Evolutionary conservation across 2,797 vertebrate genomes (phyloP).

Genomic region (Tadarida brasiliensis): DNA sequence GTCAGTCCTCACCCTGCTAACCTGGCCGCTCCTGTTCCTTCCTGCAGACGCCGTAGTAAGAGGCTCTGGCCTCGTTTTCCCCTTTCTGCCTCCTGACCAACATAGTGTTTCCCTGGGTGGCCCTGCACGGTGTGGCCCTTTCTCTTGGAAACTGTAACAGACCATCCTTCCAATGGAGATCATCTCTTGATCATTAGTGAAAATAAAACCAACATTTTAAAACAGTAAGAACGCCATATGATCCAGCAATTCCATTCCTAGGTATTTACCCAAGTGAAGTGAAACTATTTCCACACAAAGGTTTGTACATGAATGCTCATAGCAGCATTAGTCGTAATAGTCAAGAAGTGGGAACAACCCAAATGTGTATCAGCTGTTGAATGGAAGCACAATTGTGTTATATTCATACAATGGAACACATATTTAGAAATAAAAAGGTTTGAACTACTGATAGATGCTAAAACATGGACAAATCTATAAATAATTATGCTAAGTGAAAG

Average conservation of each 20-base stretch:
- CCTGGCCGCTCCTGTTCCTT: background rate
- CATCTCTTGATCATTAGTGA: background rate
- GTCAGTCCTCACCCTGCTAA: background rate
- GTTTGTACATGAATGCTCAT: background rate
- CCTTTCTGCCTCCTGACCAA: background rate
- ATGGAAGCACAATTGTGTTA: background rate
- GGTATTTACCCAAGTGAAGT: background rate
- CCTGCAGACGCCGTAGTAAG: background rate
- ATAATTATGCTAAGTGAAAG: background rate
- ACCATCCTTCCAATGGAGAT: background rate
- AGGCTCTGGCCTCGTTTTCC: background rate
- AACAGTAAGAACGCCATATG: background rate
- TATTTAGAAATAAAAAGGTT: background rate
- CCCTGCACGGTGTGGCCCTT: background rate
- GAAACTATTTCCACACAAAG: background rate
- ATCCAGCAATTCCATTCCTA: background rate
- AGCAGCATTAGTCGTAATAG: background rate
- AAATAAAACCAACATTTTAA: background rate
- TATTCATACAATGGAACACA: background rate
- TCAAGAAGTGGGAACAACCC: background rate
- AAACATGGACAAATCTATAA: background rate
- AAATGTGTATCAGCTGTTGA: background rate
- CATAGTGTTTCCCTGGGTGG: background rate
- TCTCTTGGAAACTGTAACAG: background rate
- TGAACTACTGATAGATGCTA: background rate